Conservation (phyloP, 2,797 vertebrate genomes). For the Lagocephalus sceleratus region DNA sequence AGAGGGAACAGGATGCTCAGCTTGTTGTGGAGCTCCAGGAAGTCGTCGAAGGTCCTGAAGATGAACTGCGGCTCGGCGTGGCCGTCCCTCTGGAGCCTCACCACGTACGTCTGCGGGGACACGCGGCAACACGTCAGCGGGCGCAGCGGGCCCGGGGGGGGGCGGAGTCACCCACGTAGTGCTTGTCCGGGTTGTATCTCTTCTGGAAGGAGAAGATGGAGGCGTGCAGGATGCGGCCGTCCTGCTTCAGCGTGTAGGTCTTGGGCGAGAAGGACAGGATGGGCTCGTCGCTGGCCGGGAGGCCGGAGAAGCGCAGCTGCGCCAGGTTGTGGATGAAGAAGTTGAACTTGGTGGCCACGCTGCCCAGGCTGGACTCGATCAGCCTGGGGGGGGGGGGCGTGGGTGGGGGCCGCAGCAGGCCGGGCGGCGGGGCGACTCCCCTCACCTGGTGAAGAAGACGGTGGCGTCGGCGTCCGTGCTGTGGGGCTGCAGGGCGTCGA, state of each 20-base stretch:
- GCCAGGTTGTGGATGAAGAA: slow-evolving; percentile 99
- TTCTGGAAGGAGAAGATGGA: slow-evolving; percentile 97
- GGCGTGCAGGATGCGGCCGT: slow-evolving; percentile 87
- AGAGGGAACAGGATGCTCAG: slow-evolving; percentile 92
- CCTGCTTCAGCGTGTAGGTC: slow-evolving; percentile 92
- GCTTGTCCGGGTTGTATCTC: slow-evolving; percentile 97
- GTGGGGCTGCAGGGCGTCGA: slow-evolving; percentile 92
- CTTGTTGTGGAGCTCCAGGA: slow-evolving; percentile 98
- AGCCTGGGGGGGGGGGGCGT: slow-evolving; percentile 75
- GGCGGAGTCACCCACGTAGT: slow-evolving; percentile 95
- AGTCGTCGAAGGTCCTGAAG: slow-evolving; percentile 97
- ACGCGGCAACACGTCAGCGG: not conserved
- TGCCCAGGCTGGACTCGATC: slow-evolving; percentile 96
- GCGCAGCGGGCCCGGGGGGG: too few relatives aligned
- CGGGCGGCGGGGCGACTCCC: too few relatives aligned
- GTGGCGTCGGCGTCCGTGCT: slow-evolving; percentile 96
- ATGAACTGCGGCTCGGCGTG: slow-evolving; percentile 89
- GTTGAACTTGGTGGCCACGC: slow-evolving; percentile 97
- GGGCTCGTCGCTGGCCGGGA: slow-evolving; percentile 92
- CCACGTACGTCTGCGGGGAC: slow-evolving; percentile 86
- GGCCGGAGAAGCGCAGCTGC: slow-evolving; percentile 93
- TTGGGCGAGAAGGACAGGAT: slow-evolving; percentile 94
- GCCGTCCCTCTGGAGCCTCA: slow-evolving; percentile 89
- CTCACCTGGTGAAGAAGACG: slow-evolving; percentile 94
- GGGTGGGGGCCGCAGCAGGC: too few relatives aligned